Evolutionary conservation across 2,797 vertebrate genomes (phyloP), one percentile per base, ranked within the genome.

Genomic region (Telmatherina bonti): DNA sequence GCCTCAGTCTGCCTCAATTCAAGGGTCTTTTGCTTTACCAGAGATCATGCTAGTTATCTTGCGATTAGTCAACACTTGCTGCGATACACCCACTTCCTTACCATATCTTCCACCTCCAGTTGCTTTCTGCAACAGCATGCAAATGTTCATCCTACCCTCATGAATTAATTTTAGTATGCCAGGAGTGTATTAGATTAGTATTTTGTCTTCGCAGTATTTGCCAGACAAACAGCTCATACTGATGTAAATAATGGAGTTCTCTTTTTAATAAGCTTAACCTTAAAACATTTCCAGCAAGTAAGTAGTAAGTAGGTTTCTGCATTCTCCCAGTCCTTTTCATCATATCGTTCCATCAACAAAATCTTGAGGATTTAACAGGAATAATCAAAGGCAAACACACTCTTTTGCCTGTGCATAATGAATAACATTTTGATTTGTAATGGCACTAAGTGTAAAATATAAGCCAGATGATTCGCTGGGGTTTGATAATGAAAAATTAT

Each of bases 401-500:
- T 15, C 36, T 35, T 24, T 5, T 13, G 1, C 13, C 49, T 1
- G 1, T 61, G 59, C 66, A 75, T 68, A 45, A 45, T 43, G 70
- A 68, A 62, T 7, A 16, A 20, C 2, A 3, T 38, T 58, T 51
- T 62, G 10, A 58, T 31, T 54, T 41, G 41, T 22, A 54, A 31
- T 55, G 36, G 49, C 56, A 56, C 6, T 60, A 49, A 30, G 22
- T 58, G 61, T 31, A 53, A 58, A 62, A 38, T 12, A 55, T 10
- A 26, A 47, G 15, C 11, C 7, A 30, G 35, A 53, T 59, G 18
- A 77, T 60, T 62, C 53, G 1, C 24, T 2, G 9, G 11, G 59
- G 2, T 77, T 65, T 70, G 7, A 72, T 62, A n/a, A 65, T 30
- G 9, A 47, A 54, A 51, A 24, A 45, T 49, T 24, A 35, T 11